Base-by-base conservation (phyloP, 2,888 invertebrate genomes). In the Acholoe squamosa region DNA sequence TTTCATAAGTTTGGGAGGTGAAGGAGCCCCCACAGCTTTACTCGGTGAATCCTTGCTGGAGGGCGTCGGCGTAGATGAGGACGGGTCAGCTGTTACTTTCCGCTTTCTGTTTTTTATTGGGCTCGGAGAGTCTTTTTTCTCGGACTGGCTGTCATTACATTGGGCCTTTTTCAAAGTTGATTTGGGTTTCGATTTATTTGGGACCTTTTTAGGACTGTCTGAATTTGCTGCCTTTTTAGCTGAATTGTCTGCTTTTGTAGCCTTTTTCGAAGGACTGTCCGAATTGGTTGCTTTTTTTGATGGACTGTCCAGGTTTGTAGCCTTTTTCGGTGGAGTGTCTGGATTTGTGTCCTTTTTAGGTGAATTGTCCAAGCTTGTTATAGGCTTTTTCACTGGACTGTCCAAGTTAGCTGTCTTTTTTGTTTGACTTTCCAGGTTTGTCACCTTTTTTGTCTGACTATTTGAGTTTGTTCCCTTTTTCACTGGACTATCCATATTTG, bases 121-220 rank as follows among this genome's bases (percentile, higher is more conserved):
- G 84, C 43, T 84, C 14, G 51, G 22, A 16, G 34, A 7, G 22
- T 51, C 51, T 25, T 84, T 33, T 12, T 84, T 51, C 43, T 34
- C 19, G 10, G 19, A 19, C 34, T 84, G 84, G 16, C 25, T 43
- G 34, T 22, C 43, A 14, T 51, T 43, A n/a, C 22, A 22, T 25
- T 22, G 84, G 3, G 84, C n/a, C 25, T 43, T 34, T 10, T 84
- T 84, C 7, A 22, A 31, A 33, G 22, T 16, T 0, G n/a, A 14
- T n/a, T 43, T 84, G n/a, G 84, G 34, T 51, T 84, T 84, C 10
- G 84, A 25, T 28, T 34, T 34, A 84, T 84, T 51, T 84, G 28
- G 43, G 14, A n/a, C 84, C 43, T 84, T 84, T 84, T 14, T 43
- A 0, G 51, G 84, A 51, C 84, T 51, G 19, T 84, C 51, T 34